Conservation (phyloP, 2,888 invertebrate species). For the Nymphalis polychloros region DNA sequence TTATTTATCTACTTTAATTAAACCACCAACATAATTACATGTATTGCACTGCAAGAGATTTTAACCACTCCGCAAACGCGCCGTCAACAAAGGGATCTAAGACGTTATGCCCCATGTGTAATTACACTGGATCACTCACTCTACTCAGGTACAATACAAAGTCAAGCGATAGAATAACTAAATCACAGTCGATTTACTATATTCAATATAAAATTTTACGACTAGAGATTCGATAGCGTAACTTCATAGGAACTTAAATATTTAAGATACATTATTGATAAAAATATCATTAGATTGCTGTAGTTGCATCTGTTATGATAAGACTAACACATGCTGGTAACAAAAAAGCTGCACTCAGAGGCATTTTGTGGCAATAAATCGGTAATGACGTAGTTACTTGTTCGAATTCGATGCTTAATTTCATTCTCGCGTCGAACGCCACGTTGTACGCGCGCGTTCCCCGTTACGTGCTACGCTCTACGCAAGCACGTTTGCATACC, state of each 20-base stretch:
- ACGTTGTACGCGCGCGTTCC: constrained; percentile 22
- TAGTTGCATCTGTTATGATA: constrained; percentile 35
- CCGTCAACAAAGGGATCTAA: neutral
- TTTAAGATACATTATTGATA: constrained; percentile 10
- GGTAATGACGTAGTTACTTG: constrained; percentile 28
- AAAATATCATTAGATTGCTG: constrained; percentile 10
- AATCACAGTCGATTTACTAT: no score
- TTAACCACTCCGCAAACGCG: neutral
- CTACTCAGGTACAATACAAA: no score
- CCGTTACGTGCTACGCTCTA: constrained; percentile 2
- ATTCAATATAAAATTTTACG: no score
- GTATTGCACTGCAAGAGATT: no score
- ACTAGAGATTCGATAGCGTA: no score
- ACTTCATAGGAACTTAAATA: neutral
- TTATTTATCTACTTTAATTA: no score
- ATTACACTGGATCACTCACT: no score
- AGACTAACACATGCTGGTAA: constrained; percentile 21
- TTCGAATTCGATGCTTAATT: neutral
- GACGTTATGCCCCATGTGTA: no score
- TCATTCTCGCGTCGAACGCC: constrained; percentile 36
- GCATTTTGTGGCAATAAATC: constrained; percentile 52
- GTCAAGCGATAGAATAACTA: no score
- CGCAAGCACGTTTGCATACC: constrained; percentile 32
- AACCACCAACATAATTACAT: no score
- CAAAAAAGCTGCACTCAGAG: constrained; percentile 43